These are phyloP conservation scores for Cyclophora albipunctata DNA, from an alignment of 2,888 invertebrate genomes.

Conservation along the genomic window DNA sequence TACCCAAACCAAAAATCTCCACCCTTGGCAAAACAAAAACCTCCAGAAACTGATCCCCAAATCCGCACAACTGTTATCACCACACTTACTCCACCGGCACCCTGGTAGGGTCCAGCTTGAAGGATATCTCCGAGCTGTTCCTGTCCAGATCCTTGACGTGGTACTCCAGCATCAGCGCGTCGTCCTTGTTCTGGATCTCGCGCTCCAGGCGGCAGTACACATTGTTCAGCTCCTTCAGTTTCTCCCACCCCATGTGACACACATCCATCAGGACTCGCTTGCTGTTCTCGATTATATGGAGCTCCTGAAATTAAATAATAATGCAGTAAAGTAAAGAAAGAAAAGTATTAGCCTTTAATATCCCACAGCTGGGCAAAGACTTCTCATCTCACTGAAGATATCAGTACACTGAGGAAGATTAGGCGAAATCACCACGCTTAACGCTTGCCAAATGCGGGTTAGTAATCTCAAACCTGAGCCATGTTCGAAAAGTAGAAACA, in stretches of 20 bases:
- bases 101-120: conserved; percentile 86
- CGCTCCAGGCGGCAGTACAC: conserved; percentile 81
- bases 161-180: conserved; percentile 83
- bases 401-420: no score
- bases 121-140: conserved; percentile 85
- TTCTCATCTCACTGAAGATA: no score
- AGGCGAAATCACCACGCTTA: no score
- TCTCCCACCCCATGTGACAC: conserved; percentile 82
- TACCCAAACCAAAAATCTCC: no score
- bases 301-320: conserved; percentile 42
- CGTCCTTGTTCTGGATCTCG: conserved; percentile 88
- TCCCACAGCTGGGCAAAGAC: no score
- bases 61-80: background rate
- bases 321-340: background rate
- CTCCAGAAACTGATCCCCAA: no score
- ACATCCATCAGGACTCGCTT: conserved; percentile 60
- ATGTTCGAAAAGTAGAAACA: no score
- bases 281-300: conserved; percentile 63
- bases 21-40: no score
- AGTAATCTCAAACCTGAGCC: no score
- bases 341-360: no score
- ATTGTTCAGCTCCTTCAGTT: conserved; percentile 83
- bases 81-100: conserved; percentile 79
- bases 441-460: no score
- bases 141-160: conserved; percentile 84